Evolutionary conservation across 2,113 vertebrate genomes (phyloP), one percentile per base, ranked within the genome.

Genomic region (Danionella cerebrum): DNA sequence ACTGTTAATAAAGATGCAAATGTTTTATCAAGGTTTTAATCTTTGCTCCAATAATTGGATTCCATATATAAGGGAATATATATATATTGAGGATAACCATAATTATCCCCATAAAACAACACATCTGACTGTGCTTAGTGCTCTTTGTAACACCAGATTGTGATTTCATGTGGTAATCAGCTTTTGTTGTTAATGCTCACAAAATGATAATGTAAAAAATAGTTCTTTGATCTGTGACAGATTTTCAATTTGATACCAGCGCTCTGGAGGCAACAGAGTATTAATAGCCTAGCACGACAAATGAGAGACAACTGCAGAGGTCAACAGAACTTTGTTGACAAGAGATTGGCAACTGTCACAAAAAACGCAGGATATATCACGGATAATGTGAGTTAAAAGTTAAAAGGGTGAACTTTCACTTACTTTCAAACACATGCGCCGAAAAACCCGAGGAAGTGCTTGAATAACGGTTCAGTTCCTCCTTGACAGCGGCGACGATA

Each of bases 271-370:
- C 70, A 62, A 21, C 18, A 4, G 64, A 27, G 21, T 73, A 67
- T 54, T 62, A 63, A 68, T 68, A 73, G 41, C 48, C 27, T 6
- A 27, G 24, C 35, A 36, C 29, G 57, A 16, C 66, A 29, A 33
- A 45, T 27, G 55, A 29, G 11, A 22, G 22, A 14, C 53, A 67
- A 42, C 62, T 66, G 45, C 10, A 35, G 12, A 39, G 29, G n/a
- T 60, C 57, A 57, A 48, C 52, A 68, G 29, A 25, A 48, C 27
- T 35, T 18, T 36, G 8, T 35, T 18, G 6, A 18, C 31, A 36
- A 12, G 29, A 25, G 3, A 3, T 18, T n/a, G 18, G 16, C 25
- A 31, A 45, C 13, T 22, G 18, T 24, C 21, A 33, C 5, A 33
- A 33, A 5, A 33, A 5, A 33, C 24, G 45, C 39, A 60, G n/a